Base-by-base conservation (phyloP, 2,888 invertebrate species). In the Oscheius onirici region DNA sequence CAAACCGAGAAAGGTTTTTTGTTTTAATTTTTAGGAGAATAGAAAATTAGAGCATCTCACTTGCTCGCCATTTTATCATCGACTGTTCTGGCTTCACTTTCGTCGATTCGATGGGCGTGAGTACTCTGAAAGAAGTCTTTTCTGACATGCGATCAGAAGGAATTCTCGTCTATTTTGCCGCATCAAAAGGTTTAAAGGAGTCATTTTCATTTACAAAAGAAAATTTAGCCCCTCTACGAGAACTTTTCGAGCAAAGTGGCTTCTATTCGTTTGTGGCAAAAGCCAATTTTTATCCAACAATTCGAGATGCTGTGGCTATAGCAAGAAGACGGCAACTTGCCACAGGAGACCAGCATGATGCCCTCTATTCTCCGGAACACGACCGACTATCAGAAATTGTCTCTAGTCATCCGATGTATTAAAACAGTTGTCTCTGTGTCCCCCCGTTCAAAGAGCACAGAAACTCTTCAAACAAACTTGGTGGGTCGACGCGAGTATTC, bases 1-100 rank as follows among this genome's bases (percentile, higher is more conserved):
- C 54, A 49, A 5, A n/a, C n/a, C n/a, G n/a, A n/a, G n/a, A n/a
- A n/a, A n/a, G n/a, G n/a, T n/a, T n/a, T n/a, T n/a, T n/a, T n/a
- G n/a, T n/a, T n/a, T n/a, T n/a, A n/a, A n/a, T n/a, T n/a, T n/a
- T n/a, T n/a, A n/a, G n/a, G n/a, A n/a, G n/a, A n/a, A n/a, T n/a
- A 34, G 34, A 34, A 0, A 34, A 8, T 6, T 8, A 34, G 34
- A 34, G 34, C 52, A 55, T 17, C 43, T 43, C 46, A 63, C 43
- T 22, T 57, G 66, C 65, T 46, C 75, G 82, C 0, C 86, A 86
- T 58, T 84, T 86, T 55, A 76, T 86, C 54, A 80, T 87, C 61
- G 87, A 87, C 67, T 87, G 87, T 54, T 84, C 85, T 24, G 87
- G 85, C 17, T 85, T 87, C 73, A 87, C 87, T 11, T 86, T 85